Conservation (phyloP, 2,113 vertebrate species). For the Mobula hypostoma region DNA sequence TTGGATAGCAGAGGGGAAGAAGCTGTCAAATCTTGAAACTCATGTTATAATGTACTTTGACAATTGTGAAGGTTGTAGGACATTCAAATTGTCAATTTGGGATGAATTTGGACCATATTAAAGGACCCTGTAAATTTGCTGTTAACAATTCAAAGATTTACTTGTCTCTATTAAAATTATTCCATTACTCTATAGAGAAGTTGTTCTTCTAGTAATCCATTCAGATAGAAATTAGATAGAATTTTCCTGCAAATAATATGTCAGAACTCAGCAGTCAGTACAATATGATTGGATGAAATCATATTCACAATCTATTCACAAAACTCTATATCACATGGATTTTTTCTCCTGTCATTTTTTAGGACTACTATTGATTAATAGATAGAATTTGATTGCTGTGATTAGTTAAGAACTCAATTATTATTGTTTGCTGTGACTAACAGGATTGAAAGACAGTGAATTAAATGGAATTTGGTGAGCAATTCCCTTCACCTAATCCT, state of each 20-base stretch:
- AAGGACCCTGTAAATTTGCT: too few species aligned
- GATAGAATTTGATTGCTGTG: background rate
- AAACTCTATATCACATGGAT: background rate
- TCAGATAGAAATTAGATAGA: background rate
- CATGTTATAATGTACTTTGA: background rate
- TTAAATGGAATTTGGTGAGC: background rate
- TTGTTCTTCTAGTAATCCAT: background rate
- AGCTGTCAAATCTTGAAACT: background rate
- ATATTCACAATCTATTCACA: background rate
- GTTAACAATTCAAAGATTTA: background rate
- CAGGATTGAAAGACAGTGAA: background rate
- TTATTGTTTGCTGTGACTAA: background rate
- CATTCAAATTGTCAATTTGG: background rate
- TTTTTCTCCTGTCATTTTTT: background rate
- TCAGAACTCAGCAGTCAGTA: background rate
- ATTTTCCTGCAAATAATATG: background rate
- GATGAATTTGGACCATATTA: background rate
- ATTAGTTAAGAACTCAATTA: background rate
- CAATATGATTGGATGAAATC: background rate
- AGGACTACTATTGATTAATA: background rate
- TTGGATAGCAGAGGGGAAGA: too few species aligned
- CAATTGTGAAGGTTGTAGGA: background rate
- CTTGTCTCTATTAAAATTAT: background rate
- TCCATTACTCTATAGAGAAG: background rate
- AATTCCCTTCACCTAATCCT: slow-evolving; percentile 7